Evolutionary conservation across 2,888 invertebrate genomes (phyloP).

Genomic region (Dicyrtoma fusca): DNA sequence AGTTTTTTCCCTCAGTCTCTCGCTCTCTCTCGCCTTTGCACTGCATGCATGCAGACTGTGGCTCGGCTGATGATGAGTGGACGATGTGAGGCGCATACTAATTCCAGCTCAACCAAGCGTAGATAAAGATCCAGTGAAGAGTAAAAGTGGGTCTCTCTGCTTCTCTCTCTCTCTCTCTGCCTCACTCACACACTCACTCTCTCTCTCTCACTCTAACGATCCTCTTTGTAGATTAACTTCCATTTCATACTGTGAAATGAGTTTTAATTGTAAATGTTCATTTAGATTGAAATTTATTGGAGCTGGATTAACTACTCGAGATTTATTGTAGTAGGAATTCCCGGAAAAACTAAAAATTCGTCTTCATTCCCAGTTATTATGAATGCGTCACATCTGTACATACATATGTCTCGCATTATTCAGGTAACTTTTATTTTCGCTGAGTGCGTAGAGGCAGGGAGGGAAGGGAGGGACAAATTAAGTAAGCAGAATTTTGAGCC

Average conservation of each 20-base stretch:
- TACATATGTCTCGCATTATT: too few species aligned
- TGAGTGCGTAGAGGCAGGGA: too few species aligned
- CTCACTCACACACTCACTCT: too few species aligned
- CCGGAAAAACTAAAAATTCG: too few species aligned
- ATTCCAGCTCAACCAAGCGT: background rate
- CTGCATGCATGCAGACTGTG: background rate
- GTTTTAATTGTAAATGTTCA: conserved; percentile 24
- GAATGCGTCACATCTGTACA: too few species aligned
- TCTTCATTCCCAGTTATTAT: too few species aligned
- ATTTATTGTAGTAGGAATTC: too few species aligned
- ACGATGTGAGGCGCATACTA: conserved; percentile 20
- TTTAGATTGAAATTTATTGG: conserved; percentile 6
- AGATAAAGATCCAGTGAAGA: background rate
- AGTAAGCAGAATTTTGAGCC: too few species aligned
- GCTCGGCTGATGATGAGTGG: conserved; percentile 5
- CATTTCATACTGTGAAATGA: conserved; percentile 12
- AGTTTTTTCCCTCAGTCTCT: background rate
- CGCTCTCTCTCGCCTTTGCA: background rate
- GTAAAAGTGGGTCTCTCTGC: conserved; percentile 11
- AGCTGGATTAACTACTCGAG: too few species aligned
- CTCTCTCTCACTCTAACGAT: background rate
- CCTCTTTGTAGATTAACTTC: conserved; percentile 26
- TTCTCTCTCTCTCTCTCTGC: too few species aligned
- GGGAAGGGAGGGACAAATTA: too few species aligned
- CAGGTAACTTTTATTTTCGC: too few species aligned